phyloP scores from a whole-genome alignment of 2,797 vertebrate genomes.

The Neoniphon sammara region DNA sequence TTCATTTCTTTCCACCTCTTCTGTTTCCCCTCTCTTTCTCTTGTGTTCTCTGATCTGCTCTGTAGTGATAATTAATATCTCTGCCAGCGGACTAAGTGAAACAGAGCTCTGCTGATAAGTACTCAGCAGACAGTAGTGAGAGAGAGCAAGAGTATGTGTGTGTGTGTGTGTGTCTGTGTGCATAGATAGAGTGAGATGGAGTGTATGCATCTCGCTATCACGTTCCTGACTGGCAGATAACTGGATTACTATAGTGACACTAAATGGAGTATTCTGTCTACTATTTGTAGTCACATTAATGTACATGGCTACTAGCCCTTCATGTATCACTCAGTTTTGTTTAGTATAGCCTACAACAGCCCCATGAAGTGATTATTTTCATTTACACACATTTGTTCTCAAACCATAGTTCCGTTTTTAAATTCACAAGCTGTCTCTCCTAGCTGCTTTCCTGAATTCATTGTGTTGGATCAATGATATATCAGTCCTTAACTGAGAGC shows the following conservation, averaged over 20 bases:
- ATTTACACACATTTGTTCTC: too few relatives aligned
- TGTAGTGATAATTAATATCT: conserved; percentile 65
- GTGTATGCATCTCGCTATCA: not conserved
- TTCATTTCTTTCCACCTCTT: conserved; percentile 27
- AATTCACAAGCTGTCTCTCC: not conserved
- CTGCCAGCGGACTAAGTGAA: conserved; percentile 61
- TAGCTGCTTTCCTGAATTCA: not conserved
- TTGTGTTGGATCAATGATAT: not conserved
- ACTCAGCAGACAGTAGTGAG: conserved; percentile 49
- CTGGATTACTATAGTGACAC: not conserved
- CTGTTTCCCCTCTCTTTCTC: conserved; percentile 50
- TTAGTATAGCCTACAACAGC: too few relatives aligned
- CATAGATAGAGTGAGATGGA: not conserved
- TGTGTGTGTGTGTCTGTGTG: not conserved
- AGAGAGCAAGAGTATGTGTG: conserved; percentile 21
- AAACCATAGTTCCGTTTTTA: too few relatives aligned
- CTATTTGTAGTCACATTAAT: too few relatives aligned
- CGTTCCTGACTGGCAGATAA: not conserved
- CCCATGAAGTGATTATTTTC: too few relatives aligned
- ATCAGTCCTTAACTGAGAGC: not conserved
- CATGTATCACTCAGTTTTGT: too few relatives aligned
- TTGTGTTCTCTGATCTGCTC: conserved; percentile 68
- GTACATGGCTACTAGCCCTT: too few relatives aligned
- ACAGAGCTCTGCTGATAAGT: conserved; percentile 69
- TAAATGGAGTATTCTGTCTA: not conserved